phyloP scores from a whole-genome alignment of 2,888 invertebrate species.

The Athrips mouffetella region DNA sequence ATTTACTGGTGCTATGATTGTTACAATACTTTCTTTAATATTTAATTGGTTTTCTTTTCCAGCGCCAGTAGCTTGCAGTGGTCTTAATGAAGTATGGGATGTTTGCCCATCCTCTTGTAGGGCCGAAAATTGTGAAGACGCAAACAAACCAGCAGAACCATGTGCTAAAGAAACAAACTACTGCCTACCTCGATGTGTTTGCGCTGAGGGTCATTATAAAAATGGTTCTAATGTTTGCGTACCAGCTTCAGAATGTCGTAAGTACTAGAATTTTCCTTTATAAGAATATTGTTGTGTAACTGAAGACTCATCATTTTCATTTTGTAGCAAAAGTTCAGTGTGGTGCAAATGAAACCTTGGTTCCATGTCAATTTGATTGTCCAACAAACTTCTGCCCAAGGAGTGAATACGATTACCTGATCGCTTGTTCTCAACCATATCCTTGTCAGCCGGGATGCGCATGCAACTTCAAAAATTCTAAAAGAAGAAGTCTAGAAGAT shows the following conservation, averaged over 20 bases:
- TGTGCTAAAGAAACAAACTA: neutral
- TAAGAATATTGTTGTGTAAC: too few relatives aligned
- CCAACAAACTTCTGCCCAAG: conserved; percentile 34
- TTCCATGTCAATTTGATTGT: conserved; percentile 29
- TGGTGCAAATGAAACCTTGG: conserved; percentile 30
- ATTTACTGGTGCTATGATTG: too few relatives aligned
- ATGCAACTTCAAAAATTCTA: conserved; percentile 37
- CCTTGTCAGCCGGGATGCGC: conserved; percentile 38
- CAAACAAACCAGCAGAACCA: neutral
- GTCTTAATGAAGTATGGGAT: conserved; percentile 39
- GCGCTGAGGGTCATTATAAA: neutral
- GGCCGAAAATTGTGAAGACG: neutral
- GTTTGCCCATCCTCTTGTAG: conserved; percentile 26
- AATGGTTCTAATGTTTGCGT: neutral
- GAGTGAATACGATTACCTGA: conserved; percentile 28
- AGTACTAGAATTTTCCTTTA: conserved; percentile 29
- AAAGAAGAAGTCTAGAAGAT: conserved; percentile 27
- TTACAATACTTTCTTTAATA: too few relatives aligned
- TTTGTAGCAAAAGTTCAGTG: conserved; percentile 36
- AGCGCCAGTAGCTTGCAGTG: conserved; percentile 41
- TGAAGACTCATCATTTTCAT: neutral
- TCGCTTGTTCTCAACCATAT: conserved; percentile 30
- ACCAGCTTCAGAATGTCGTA: conserved; percentile 34
- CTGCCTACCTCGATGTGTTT: neutral
- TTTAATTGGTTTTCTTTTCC: conserved; percentile 22